These are phyloP conservation scores for Apostichopus japonicus DNA, from an alignment of 35 echinoderm and acorn worm genomes.

Conservation along the genomic window DNA sequence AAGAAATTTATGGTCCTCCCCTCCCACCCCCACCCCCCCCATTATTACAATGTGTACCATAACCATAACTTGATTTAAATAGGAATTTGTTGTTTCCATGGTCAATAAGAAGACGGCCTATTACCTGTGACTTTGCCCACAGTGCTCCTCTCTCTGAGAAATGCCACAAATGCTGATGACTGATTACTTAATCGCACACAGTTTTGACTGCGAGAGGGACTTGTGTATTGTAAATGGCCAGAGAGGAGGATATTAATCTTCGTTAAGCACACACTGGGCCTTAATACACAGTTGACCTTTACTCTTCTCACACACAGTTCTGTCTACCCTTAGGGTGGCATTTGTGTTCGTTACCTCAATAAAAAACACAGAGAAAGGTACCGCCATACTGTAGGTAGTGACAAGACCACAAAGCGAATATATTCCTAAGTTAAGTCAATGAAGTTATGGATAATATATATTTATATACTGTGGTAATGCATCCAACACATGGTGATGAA, in stretches of 20 bases:
- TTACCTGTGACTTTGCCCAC: background rate
- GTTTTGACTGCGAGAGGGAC: background rate
- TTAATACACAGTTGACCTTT: background rate
- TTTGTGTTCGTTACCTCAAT: background rate
- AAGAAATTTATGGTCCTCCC: too few species aligned
- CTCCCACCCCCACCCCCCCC: too few species aligned
- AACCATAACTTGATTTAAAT: too few species aligned
- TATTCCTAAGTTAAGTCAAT: background rate
- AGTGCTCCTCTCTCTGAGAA: background rate
- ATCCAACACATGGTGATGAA: background rate
- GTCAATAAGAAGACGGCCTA: background rate
- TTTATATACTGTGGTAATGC: background rate
- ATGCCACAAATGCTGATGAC: background rate
- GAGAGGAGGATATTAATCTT: background rate
- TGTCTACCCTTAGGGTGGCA: background rate
- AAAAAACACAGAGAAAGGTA: background rate
- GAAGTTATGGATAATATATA: background rate
- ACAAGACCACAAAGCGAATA: background rate
- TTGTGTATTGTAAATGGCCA: background rate
- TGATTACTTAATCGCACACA: background rate
- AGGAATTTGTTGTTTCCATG: background rate
- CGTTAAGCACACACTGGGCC: background rate
- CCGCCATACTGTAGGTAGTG: background rate
- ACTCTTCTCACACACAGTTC: background rate
- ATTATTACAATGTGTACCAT: too few species aligned